A percentile compares a stretch with the other conserved stretches of the same genome.
phyloP scores from a whole-genome alignment of 2,888 invertebrate species.

The Sicus ferrugineus region DNA sequence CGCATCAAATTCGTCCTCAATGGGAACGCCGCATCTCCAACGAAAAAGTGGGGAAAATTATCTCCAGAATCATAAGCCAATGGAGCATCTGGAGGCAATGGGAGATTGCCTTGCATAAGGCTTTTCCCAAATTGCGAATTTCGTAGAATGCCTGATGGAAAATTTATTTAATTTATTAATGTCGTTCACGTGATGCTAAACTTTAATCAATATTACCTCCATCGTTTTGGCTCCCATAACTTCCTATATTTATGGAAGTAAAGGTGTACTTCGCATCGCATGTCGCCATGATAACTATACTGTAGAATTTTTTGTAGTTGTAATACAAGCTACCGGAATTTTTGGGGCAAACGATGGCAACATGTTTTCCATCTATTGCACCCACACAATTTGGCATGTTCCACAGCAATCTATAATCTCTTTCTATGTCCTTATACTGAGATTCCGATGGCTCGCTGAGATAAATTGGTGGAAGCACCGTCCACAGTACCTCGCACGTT shows the following conservation, averaged over 20 bases:
- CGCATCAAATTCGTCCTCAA: slow-evolving; percentile 33
- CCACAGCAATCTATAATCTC: too few relatives aligned
- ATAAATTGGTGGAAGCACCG: too few relatives aligned
- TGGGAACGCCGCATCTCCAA: too few relatives aligned
- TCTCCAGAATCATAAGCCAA: not conserved
- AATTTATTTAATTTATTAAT: not conserved
- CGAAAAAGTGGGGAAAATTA: slow-evolving; percentile 29
- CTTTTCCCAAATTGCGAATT: not conserved
- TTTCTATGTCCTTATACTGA: too few relatives aligned
- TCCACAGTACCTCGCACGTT: too few relatives aligned
- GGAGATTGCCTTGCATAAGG: not conserved
- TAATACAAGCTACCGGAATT: not conserved
- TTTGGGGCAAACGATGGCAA: not conserved
- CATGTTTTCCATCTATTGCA: too few relatives aligned
- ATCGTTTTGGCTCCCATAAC: not conserved
- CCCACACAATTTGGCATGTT: too few relatives aligned
- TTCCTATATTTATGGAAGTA: not conserved
- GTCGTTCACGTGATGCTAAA: not conserved
- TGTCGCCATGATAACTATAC: not conserved
- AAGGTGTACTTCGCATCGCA: not conserved
- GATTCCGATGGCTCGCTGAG: too few relatives aligned
- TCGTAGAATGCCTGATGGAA: not conserved
- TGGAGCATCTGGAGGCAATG: not conserved
- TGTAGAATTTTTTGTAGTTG: slow-evolving; percentile 3
- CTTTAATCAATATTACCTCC: not conserved